Percentiles rank a stretch among this genome's conserved stretches.
Conservation (phyloP, 1,140 invertebrate genomes). For the Cepaea nemoralis region DNA sequence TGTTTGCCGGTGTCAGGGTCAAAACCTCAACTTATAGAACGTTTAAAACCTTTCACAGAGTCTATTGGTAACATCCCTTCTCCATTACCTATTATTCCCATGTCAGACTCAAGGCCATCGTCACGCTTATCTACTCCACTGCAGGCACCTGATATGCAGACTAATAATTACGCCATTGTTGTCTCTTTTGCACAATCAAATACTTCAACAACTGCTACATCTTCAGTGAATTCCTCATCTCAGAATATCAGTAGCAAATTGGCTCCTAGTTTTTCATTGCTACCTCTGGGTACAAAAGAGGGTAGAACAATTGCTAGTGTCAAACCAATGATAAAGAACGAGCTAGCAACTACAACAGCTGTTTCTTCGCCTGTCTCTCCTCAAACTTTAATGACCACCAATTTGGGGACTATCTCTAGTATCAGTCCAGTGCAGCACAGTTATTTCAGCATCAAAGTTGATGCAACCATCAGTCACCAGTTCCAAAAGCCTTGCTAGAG, state of each 20-base stretch:
- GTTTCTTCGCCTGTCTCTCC: slow-evolving; percentile 47
- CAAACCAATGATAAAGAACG: slow-evolving; percentile 55
- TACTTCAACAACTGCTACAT: slow-evolving; percentile 17
- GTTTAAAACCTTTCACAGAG: slow-evolving; percentile 83
- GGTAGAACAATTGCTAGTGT: slow-evolving; percentile 56
- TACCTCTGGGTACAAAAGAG: slow-evolving; percentile 31
- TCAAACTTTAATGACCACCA: slow-evolving; percentile 10
- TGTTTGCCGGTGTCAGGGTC: slow-evolving; percentile 95
- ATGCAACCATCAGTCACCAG: background rate
- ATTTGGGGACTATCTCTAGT: background rate
- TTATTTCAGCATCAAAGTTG: slow-evolving; percentile 9
- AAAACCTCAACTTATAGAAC: slow-evolving; percentile 94
- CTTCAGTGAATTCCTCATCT: background rate
- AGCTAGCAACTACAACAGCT: slow-evolving; percentile 57
- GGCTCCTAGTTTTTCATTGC: slow-evolving; percentile 10
- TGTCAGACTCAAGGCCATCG: slow-evolving; percentile 24
- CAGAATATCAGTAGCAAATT: background rate
- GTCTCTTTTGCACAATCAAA: slow-evolving; percentile 17
- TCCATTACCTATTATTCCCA: slow-evolving; percentile 30
- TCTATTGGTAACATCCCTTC: slow-evolving; percentile 15
- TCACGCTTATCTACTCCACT: slow-evolving; percentile 20
- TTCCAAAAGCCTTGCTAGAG: background rate
- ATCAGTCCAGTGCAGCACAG: slow-evolving; percentile 25
- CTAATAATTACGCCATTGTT: slow-evolving; percentile 26
- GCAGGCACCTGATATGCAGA: slow-evolving; percentile 39